phyloP scores from a whole-genome alignment of 2,797 vertebrate species.

The Gambelia wislizenii region DNA sequence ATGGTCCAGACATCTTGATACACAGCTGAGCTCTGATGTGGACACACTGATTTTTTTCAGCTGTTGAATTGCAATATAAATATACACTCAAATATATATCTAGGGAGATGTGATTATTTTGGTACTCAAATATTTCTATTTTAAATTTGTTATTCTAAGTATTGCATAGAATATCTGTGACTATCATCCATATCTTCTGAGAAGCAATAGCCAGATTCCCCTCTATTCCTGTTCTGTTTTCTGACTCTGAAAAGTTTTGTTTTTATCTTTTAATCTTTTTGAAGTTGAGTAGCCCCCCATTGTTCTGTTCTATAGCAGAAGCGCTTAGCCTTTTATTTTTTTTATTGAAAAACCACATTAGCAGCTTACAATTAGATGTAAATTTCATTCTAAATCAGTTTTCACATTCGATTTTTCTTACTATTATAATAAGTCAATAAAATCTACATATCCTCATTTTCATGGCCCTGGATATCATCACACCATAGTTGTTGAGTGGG shows the following conservation, averaged over 20 bases:
- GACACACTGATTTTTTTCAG: neutral
- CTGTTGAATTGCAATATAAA: neutral
- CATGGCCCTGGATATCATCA: neutral
- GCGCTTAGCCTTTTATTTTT: neutral
- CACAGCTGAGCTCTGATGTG: neutral
- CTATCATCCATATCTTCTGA: neutral
- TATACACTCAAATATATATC: neutral
- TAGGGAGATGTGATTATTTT: neutral
- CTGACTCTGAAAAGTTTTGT: neutral
- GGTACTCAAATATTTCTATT: neutral
- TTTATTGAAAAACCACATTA: too few species aligned
- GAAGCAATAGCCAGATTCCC: neutral
- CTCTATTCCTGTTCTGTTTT: neutral
- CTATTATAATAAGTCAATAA: too few species aligned
- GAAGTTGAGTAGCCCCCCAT: neutral
- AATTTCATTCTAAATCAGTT: too few species aligned
- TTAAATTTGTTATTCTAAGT: neutral
- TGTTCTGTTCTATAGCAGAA: neutral
- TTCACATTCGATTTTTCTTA: too few species aligned
- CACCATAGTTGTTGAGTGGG: neutral
- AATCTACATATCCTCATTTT: too few species aligned
- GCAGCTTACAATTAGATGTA: too few species aligned
- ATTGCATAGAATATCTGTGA: neutral
- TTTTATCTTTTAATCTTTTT: neutral
- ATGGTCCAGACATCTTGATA: neutral